phyloP scores from a whole-genome alignment of 2,888 invertebrate genomes.

The Leptopilina myrica region DNA sequence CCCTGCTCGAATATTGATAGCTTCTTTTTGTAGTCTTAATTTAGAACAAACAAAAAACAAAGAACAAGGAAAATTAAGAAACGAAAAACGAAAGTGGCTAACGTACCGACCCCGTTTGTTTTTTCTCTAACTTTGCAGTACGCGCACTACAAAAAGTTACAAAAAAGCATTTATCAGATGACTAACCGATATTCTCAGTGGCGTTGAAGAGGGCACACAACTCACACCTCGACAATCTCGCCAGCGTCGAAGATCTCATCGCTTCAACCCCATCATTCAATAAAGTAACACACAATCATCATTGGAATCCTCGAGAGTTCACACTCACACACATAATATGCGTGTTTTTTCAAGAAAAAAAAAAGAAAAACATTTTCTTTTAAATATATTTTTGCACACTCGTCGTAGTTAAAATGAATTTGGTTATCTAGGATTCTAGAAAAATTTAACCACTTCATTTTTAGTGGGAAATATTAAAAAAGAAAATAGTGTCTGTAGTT shows the following conservation, averaged over 20 bases:
- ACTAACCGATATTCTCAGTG: slow-evolving; percentile 77
- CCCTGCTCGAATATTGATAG: slow-evolving; percentile 34
- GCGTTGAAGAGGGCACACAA: slow-evolving; percentile 69
- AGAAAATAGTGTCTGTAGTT: neutral
- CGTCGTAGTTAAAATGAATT: slow-evolving; percentile 4
- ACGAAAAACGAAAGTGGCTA: slow-evolving; percentile 61
- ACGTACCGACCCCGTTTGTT: slow-evolving; percentile 67
- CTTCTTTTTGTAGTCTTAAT: slow-evolving; percentile 11
- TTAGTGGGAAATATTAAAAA: neutral
- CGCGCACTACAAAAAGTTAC: slow-evolving; percentile 75
- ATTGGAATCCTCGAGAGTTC: slow-evolving; percentile 34
- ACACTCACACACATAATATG: neutral
- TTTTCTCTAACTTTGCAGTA: slow-evolving; percentile 74
- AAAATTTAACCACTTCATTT: slow-evolving; percentile 15
- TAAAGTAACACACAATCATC: slow-evolving; percentile 46
- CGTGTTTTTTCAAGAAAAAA: neutral
- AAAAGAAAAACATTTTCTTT: slow-evolving; percentile 4
- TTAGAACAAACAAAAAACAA: neutral
- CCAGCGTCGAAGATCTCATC: slow-evolving; percentile 73
- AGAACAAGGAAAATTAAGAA: slow-evolving; percentile 3
- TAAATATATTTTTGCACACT: slow-evolving; percentile 25
- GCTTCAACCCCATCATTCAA: slow-evolving; percentile 73
- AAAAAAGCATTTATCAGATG: slow-evolving; percentile 77
- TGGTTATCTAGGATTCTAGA: slow-evolving; percentile 26
- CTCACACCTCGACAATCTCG: slow-evolving; percentile 70